phyloP scores from a whole-genome alignment of 1,140 invertebrate genomes.

The Drosophila pseudoananassae region DNA sequence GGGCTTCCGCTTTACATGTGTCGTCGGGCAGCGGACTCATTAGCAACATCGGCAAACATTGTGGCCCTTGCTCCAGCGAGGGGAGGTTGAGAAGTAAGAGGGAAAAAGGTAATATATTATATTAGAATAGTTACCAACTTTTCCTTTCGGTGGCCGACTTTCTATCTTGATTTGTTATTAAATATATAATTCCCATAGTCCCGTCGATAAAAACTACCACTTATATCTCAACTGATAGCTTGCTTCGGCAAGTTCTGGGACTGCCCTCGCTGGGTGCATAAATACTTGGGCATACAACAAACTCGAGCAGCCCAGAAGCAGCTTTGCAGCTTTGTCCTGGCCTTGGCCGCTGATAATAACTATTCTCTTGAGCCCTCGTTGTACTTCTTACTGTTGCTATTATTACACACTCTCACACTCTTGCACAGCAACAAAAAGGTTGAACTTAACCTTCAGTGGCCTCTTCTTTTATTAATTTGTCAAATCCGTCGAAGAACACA shows the following conservation, averaged over 20 bases:
- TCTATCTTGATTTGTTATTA: neutral
- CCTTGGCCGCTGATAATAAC: slow-evolving; percentile 58
- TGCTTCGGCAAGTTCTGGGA: slow-evolving; percentile 8
- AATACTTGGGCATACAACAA: slow-evolving; percentile 43
- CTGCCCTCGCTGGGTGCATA: slow-evolving; percentile 41
- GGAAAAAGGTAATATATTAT: too few species aligned
- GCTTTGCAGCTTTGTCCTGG: slow-evolving; percentile 46
- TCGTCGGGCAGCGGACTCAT: slow-evolving; percentile 25
- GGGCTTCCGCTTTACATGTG: slow-evolving; percentile 59
- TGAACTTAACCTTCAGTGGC: neutral
- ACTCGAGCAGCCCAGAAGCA: slow-evolving; percentile 16
- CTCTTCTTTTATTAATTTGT: neutral
- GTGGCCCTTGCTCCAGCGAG: slow-evolving; percentile 15
- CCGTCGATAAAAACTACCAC: neutral
- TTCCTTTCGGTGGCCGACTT: neutral
- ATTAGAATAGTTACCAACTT: neutral
- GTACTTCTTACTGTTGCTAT: slow-evolving; percentile 12
- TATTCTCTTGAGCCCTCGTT: slow-evolving; percentile 19
- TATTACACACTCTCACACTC: slow-evolving; percentile 12
- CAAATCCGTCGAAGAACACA: neutral
- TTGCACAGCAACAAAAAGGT: neutral
- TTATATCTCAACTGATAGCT: slow-evolving; percentile 16
- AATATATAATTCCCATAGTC: neutral
- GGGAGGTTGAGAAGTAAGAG: neutral
- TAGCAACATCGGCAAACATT: slow-evolving; percentile 33